Conservation (phyloP, 2,113 vertebrate genomes). For the Ictidomys tridecemlineatus region DNA sequence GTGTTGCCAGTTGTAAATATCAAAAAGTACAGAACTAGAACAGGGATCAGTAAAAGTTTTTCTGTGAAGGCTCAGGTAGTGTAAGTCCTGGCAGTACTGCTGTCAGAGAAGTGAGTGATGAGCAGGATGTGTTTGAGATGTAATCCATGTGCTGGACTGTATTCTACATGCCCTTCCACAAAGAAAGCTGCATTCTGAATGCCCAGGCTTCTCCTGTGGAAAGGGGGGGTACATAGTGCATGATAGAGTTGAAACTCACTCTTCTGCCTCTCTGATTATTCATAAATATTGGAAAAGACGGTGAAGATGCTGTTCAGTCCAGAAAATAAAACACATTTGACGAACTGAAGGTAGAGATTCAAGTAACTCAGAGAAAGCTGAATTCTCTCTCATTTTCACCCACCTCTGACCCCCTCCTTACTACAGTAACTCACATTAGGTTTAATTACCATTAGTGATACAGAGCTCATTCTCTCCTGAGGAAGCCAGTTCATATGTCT, state of each 20-base stretch:
- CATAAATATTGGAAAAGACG: not conserved
- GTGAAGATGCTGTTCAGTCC: too few species aligned
- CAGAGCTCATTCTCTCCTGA: not conserved
- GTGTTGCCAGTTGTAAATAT: not conserved
- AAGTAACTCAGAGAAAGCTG: not conserved
- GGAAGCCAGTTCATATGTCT: not conserved
- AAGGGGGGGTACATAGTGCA: not conserved
- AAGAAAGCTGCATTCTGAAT: not conserved
- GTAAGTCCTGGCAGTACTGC: not conserved
- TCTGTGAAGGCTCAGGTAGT: not conserved
- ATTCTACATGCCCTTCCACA: accelerated
- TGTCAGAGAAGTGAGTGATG: not conserved
- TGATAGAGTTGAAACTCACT: not conserved
- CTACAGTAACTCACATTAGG: not conserved
- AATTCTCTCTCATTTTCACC: not conserved
- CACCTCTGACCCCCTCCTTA: not conserved
- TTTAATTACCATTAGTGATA: not conserved
- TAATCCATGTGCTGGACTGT: too few species aligned
- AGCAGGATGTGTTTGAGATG: not conserved
- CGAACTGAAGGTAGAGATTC: not conserved
- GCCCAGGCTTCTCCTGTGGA: not conserved
- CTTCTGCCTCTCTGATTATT: not conserved
- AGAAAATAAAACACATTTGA: too few species aligned
- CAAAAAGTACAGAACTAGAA: not conserved
- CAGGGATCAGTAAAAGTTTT: not conserved